Conservation (phyloP, 2,888 invertebrate species). For the Ectemnius cavifrons region DNA sequence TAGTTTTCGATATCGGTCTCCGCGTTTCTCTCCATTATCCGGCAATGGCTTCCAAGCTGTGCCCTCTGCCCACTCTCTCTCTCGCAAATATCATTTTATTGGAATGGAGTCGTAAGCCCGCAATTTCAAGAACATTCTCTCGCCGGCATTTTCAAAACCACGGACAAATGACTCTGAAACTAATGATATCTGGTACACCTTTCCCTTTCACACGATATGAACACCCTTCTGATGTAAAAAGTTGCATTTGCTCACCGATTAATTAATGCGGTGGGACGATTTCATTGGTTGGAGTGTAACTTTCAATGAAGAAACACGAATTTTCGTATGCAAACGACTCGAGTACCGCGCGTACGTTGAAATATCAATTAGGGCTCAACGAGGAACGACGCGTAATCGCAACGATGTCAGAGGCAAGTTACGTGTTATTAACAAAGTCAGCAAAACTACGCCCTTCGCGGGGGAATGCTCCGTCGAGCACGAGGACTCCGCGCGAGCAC, state of each 20-base stretch:
- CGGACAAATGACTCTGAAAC: constrained; percentile 69
- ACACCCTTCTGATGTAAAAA: too few species aligned
- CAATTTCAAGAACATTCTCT: constrained; percentile 58
- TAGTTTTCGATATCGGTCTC: not conserved
- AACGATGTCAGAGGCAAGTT: constrained; percentile 43
- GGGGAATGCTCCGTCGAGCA: constrained; percentile 54
- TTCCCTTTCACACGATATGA: constrained; percentile 60
- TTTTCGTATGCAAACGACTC: too few species aligned
- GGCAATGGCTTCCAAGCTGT: constrained; percentile 11
- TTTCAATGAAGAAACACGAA: too few species aligned
- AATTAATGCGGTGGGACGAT: too few species aligned
- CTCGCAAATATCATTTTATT: constrained; percentile 43
- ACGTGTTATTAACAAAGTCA: constrained; percentile 58
- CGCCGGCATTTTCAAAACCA: constrained; percentile 67
- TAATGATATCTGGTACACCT: constrained; percentile 71
- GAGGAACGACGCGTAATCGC: constrained; percentile 4
- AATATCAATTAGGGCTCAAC: constrained; percentile 46
- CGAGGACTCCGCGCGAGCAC: constrained; percentile 35
- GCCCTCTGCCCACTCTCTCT: constrained; percentile 22
- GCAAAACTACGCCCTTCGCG: constrained; percentile 54
- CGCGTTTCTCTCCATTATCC: not conserved
- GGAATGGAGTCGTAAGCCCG: constrained; percentile 61
- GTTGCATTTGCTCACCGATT: too few species aligned
- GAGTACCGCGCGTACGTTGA: constrained; percentile 1
- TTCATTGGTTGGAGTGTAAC: too few species aligned